A percentile compares a stretch with the other conserved stretches of the same genome.
These are phyloP conservation scores for Enteromius trimaculatus DNA, from an alignment of 2,797 vertebrate species.

Conservation along the genomic window DNA sequence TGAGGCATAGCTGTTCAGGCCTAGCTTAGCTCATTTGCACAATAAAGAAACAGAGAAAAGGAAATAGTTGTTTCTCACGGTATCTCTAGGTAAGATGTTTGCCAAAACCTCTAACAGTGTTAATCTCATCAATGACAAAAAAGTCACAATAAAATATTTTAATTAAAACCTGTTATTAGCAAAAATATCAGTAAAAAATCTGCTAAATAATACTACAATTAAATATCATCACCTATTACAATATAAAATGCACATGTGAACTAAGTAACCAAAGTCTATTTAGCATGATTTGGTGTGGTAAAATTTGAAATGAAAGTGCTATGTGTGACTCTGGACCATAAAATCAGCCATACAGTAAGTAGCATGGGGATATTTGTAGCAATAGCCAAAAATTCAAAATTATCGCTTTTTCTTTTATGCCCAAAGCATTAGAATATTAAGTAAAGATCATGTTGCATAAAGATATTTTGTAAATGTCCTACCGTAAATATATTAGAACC, in stretches of 20 bases:
- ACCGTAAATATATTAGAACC: neutral
- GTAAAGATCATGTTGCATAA: neutral
- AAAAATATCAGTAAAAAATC: neutral
- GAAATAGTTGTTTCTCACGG: slow-evolving; percentile 56
- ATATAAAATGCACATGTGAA: neutral
- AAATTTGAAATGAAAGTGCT: neutral
- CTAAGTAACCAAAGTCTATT: neutral
- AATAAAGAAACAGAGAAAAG: neutral
- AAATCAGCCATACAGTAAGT: no score
- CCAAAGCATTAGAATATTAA: neutral
- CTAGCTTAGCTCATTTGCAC: neutral
- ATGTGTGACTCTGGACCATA: neutral
- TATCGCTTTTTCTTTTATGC: no score
- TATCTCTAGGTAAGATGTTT: slow-evolving; percentile 62
- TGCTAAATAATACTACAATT: neutral
- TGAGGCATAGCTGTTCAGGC: neutral
- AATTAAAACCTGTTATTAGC: neutral
- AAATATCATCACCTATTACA: neutral
- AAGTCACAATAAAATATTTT: neutral
- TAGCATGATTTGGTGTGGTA: neutral
- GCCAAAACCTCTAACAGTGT: slow-evolving; percentile 56
- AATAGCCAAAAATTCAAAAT: no score
- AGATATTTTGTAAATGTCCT: neutral
- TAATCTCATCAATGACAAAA: slow-evolving; percentile 3
- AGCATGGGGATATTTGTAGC: neutral